Evolutionary conservation across 2,888 invertebrate species (phyloP), one percentile per base, ranked within the genome.

Genomic region (Pseudococcus longispinus): DNA sequence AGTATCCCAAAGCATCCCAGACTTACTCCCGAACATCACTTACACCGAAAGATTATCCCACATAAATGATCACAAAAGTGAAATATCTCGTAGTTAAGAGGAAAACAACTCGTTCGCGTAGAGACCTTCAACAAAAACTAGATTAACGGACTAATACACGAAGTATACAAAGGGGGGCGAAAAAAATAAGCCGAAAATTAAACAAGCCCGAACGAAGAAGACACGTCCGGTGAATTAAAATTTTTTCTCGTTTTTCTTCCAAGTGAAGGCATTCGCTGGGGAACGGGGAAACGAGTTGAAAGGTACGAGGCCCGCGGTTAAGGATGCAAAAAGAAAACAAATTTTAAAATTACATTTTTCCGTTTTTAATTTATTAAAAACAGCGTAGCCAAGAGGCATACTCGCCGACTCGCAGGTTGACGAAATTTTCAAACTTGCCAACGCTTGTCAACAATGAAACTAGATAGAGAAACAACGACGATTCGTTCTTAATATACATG

Each of bases 351-450:
- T 29, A 70, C 70, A 29, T 70, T 70, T 70, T 70, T 29, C n/a
- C 70, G 29, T 70, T 70, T 60, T 70, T 70, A 70, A 70, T 70
- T 70, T 70, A 70, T 70, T 70, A 70, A 70, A 70, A 70, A 70
- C 70, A 70, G 29, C 18, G 18, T 18, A 32, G 70, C 70, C 70
- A 18, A 29, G 2, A 18, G 70, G 29, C 29, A 29, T 70, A 70
- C 29, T 29, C 29, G 29, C 51, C 51, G n/a, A 65, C 15, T 70
- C 70, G 70, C 70, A 70, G 70, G 70, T 70, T 70, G 70, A 23
- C 70, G 70, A 70, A 70, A 29, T 70, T 60, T 60, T 23, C 20
- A 23, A 60, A 60, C 1, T 60, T 60, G 9, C 18, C 1, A 51
- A n/a, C n/a, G 51, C 51, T 51, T 51, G 51, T 51, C 51, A 51